Conservation (phyloP, 1,140 invertebrate species). For the Oncopeltus fasciatus region DNA sequence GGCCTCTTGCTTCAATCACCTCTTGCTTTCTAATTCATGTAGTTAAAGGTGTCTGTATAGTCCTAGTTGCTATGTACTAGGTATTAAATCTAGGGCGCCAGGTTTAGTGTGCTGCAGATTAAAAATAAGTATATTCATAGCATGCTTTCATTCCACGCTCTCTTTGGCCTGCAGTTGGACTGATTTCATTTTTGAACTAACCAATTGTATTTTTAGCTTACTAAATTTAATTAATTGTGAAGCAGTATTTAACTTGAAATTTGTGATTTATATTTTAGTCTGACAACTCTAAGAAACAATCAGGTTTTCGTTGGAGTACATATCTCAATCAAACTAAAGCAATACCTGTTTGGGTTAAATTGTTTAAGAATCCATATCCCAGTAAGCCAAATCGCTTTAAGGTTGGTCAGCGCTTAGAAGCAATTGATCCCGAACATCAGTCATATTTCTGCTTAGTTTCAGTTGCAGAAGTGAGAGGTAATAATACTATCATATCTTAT, state of each 20-base stretch:
- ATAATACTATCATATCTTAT: neutral
- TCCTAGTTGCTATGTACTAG: too few species aligned
- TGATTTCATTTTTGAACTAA: neutral
- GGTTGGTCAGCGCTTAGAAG: conserved; percentile 84
- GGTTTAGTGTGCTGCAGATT: too few species aligned
- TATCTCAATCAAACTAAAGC: conserved; percentile 23
- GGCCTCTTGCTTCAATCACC: too few species aligned
- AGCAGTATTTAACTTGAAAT: neutral
- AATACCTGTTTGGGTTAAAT: conserved; percentile 54
- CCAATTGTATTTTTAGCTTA: neutral
- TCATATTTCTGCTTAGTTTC: conserved; percentile 76
- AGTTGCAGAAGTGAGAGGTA: conserved; percentile 60
- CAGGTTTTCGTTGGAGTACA: conserved; percentile 12
- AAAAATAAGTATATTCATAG: too few species aligned
- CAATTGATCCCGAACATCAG: conserved; percentile 82
- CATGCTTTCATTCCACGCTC: too few species aligned
- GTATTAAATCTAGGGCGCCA: too few species aligned
- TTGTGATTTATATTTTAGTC: neutral
- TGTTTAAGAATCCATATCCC: conserved; percentile 64
- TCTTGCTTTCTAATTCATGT: too few species aligned
- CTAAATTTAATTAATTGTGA: neutral
- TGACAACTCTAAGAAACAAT: neutral
- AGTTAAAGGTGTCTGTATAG: too few species aligned
- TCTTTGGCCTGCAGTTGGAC: too few species aligned
- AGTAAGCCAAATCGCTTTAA: conserved; percentile 55